Percentiles rank a stretch among this genome's conserved stretches.
Conservation (phyloP, 2,888 invertebrate species). For the Anticlea derivata region DNA sequence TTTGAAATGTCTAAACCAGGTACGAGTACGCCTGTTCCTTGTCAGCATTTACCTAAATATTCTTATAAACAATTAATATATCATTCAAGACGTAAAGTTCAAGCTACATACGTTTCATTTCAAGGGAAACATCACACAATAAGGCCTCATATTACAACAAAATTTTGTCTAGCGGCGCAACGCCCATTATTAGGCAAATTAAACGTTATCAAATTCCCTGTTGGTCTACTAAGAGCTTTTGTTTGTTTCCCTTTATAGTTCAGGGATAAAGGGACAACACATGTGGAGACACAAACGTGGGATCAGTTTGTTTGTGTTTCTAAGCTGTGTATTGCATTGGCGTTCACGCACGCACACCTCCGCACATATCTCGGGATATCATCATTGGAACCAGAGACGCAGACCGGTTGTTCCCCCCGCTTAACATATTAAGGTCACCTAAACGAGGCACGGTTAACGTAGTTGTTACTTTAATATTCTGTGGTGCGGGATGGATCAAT, state of each 20-base stretch:
- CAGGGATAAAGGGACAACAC: slow-evolving; percentile 42
- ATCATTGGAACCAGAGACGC: slow-evolving; percentile 37
- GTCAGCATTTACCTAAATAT: no score
- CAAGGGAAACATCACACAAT: slow-evolving; percentile 5
- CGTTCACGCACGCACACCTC: slow-evolving; percentile 54
- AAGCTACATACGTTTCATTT: background rate
- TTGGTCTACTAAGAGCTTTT: slow-evolving; percentile 45
- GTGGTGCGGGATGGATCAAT: slow-evolving; percentile 15
- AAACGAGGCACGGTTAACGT: background rate
- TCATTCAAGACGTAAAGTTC: background rate
- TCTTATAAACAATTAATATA: no score
- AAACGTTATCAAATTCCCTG: slow-evolving; percentile 40
- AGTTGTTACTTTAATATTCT: slow-evolving; percentile 6
- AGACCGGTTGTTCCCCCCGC: slow-evolving; percentile 35
- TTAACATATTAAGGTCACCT: slow-evolving; percentile 33
- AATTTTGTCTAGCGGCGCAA: slow-evolving; percentile 15
- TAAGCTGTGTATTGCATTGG: slow-evolving; percentile 60
- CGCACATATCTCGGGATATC: slow-evolving; percentile 43
- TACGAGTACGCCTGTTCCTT: no score
- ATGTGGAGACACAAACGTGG: slow-evolving; percentile 38
- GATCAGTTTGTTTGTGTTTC: slow-evolving; percentile 51
- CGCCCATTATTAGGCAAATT: slow-evolving; percentile 36
- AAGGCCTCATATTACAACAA: slow-evolving; percentile 4
- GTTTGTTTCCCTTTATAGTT: slow-evolving; percentile 46
- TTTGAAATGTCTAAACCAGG: no score